A percentile compares a stretch with the other conserved stretches of the same genome.
Evolutionary conservation across 1,140 invertebrate species (phyloP).

Genomic region (Neodiprion fabricii): DNA sequence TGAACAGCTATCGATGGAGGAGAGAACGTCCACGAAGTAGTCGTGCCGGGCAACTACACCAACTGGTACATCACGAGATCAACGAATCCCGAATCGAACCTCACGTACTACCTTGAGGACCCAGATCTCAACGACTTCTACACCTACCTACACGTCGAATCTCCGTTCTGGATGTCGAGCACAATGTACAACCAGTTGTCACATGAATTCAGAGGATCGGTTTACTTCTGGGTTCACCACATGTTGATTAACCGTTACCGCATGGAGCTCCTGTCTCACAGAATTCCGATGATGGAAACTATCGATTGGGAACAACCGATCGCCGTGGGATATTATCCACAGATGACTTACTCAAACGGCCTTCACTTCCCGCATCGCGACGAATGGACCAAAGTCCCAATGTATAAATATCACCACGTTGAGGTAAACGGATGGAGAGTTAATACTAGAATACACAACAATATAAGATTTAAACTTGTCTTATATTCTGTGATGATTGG

Average conservation of each 20-base stretch:
- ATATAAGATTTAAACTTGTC: background rate
- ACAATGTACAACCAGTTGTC: slow-evolving; percentile 54
- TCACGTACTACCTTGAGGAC: slow-evolving; percentile 77
- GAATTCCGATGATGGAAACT: slow-evolving; percentile 66
- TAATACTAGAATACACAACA: background rate
- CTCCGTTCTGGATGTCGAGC: slow-evolving; percentile 68
- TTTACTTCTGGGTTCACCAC: slow-evolving; percentile 67
- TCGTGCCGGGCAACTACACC: slow-evolving; percentile 59
- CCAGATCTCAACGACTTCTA: slow-evolving; percentile 71
- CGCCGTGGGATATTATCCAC: slow-evolving; percentile 68
- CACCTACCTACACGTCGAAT: slow-evolving; percentile 68
- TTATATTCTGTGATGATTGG: too few species aligned
- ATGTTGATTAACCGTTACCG: slow-evolving; percentile 71
- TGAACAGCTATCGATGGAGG: background rate
- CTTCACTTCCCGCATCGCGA: slow-evolving; percentile 69
- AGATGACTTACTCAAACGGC: slow-evolving; percentile 71
- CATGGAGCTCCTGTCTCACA: slow-evolving; percentile 72
- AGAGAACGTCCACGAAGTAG: background rate
- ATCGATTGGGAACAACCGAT: slow-evolving; percentile 63
- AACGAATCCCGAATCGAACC: slow-evolving; percentile 56
- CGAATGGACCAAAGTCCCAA: slow-evolving; percentile 51
- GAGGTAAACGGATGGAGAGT: slow-evolving; percentile 31
- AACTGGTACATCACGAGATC: slow-evolving; percentile 58
- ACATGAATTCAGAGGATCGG: slow-evolving; percentile 68
- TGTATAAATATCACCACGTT: slow-evolving; percentile 41